Base-by-base conservation (phyloP, 1,140 invertebrate genomes). In the Drosophila sturtevanti region DNA sequence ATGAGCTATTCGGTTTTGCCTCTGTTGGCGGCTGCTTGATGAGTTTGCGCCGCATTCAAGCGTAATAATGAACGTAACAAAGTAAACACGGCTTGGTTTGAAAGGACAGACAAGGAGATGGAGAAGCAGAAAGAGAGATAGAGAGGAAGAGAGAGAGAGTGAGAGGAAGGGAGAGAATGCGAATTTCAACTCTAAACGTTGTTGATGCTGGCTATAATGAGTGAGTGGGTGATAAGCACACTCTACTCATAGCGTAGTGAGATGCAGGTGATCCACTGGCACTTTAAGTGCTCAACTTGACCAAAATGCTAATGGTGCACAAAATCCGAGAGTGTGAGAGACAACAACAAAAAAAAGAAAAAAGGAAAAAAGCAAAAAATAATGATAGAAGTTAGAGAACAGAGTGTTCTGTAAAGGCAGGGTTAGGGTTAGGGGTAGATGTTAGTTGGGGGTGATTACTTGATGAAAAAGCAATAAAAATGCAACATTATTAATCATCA, bases 401-500 rank as follows among this genome's bases (percentile, higher is more conserved):
- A 31, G 27, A 31, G n/a, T n/a, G n/a, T n/a, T n/a, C n/a, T n/a
- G n/a, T n/a, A n/a, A n/a, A n/a, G n/a, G n/a, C n/a, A 31, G 6
- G 5, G 27, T 6, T 10, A 18, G 16, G 18, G 41, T 48, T 16
- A 18, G 10, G 27, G 41, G 60, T 35, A 52, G 31, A 6, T 64
- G 52, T 22, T 14, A 62, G 41, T 16, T 9, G 4, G 34, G 58
- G 72, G 5, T 35, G 54, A 21, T 68, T 51, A 52, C 62, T 65
- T 71, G 79, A 89, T 89, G 73, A 89, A 89, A 56, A 89, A 89
- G 85, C 85, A 89, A 89, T 89, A 89, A 89, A 89, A 89, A 89
- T 90, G 77, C 85, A 89, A 75, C 85, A 89, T 85, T 89, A 89
- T 89, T 89, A 89, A 89, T 89, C 85, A 89, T 89, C 85, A 89